phyloP scores from a whole-genome alignment of 2,113 vertebrate genomes.

The Pseudopipra pipra region DNA sequence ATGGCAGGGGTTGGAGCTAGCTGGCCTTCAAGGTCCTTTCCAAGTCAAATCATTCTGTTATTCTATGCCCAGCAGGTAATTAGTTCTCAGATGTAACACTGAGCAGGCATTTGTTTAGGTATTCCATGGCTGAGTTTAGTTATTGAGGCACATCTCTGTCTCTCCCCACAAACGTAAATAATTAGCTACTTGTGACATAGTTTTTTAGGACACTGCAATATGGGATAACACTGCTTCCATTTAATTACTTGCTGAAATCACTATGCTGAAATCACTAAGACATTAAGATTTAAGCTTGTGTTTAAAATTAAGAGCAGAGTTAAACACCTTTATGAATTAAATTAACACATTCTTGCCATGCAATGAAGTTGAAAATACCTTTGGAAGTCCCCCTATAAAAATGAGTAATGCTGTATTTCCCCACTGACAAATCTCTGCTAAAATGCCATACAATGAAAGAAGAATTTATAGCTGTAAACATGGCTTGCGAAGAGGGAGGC shows the following conservation, averaged over 20 bases:
- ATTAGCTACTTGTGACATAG: not conserved
- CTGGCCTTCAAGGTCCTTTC: not conserved
- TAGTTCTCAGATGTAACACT: not conserved
- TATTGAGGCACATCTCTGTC: not conserved
- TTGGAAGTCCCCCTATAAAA: slow-evolving; percentile 21
- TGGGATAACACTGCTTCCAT: not conserved
- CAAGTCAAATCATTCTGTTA: not conserved
- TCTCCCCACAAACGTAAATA: not conserved
- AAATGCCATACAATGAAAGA: slow-evolving; percentile 49
- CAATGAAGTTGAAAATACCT: slow-evolving; percentile 27
- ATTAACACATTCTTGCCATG: slow-evolving; percentile 39
- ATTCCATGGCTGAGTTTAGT: not conserved
- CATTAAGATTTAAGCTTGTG: not conserved
- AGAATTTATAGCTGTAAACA: slow-evolving; percentile 74
- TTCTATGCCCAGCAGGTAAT: not conserved
- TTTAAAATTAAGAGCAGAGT: slow-evolving; percentile 19
- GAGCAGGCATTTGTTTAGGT: not conserved
- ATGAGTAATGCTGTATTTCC: not conserved
- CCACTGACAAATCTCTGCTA: not conserved
- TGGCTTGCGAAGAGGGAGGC: slow-evolving; percentile 58
- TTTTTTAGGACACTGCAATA: not conserved
- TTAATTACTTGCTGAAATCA: slow-evolving; percentile 10
- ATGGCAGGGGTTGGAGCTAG: not conserved
- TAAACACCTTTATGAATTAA: slow-evolving; percentile 51
- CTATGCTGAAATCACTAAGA: not conserved